Evolutionary conservation across 1,140 invertebrate species (phyloP).

Genomic region (Zeugodacus cucurbitae): DNA sequence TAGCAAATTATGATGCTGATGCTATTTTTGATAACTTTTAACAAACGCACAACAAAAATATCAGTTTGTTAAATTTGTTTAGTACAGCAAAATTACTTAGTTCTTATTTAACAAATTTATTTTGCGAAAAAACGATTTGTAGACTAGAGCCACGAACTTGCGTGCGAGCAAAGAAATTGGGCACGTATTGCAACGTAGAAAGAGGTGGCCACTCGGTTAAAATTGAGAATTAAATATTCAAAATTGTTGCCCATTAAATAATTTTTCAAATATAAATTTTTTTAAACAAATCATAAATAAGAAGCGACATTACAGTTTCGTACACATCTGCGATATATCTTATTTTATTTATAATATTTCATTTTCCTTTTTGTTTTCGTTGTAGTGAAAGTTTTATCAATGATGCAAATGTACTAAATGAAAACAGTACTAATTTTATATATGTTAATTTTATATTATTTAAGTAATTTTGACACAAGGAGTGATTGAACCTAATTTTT

Average conservation of each 20-base stretch:
- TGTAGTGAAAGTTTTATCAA: too few relatives aligned
- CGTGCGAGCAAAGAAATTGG: constrained; percentile 32
- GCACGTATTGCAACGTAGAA: background rate
- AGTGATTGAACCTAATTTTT: too few relatives aligned
- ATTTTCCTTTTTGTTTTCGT: too few relatives aligned
- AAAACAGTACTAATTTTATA: too few relatives aligned
- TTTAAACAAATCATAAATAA: too few relatives aligned
- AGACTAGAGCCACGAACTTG: constrained; percentile 29
- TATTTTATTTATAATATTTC: background rate
- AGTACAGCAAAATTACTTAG: background rate
- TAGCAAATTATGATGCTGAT: background rate
- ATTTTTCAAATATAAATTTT: too few relatives aligned
- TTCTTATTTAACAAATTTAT: background rate
- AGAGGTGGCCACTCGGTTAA: background rate
- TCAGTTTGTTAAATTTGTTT: background rate
- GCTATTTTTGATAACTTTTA: background rate
- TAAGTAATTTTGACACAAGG: too few relatives aligned
- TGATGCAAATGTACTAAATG: too few relatives aligned
- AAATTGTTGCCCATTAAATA: background rate
- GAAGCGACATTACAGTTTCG: too few relatives aligned
- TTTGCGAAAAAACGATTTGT: constrained; percentile 21
- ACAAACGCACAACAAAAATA: background rate
- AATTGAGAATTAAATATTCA: background rate
- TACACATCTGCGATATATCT: too few relatives aligned
- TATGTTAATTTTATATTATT: too few relatives aligned